Evolutionary conservation across 2,888 invertebrate genomes (phyloP), one percentile per base, ranked within the genome.

Genomic region (Nesidiocoris tenuis): DNA sequence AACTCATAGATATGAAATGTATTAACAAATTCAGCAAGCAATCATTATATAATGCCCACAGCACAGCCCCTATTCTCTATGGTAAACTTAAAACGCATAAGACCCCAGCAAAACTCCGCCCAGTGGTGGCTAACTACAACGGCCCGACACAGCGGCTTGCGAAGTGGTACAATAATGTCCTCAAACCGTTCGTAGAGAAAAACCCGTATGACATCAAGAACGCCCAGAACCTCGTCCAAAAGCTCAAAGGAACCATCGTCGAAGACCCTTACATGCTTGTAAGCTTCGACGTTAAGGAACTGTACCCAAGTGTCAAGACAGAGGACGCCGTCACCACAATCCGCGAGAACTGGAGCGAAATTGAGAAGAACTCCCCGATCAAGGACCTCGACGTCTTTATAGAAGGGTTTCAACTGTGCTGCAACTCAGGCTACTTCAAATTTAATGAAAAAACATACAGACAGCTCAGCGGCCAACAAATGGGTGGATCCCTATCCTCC

Each of bases 331-430:
- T 23, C 19, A 18, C n/a, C 5, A 23, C 22, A 18, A 24, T 24
- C 22, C 5, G 22, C 5, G 24, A 17, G 3, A n/a, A 23, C 19
- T 24, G 24, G 24, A 19, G 19, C 17, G 9, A 18, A 3, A 64
- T 64, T 5, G 5, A 12, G 19, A 5, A 5, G 3, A 64, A 64
- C 9, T 64, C 64, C n/a, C 59, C 24, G 21, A 59, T 59, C 9
- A 59, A 59, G 16, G 61, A 59, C 61, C 18, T 18, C 16, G 21
- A 57, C 17, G 12, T 54, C 64, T 61, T 59, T 16, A 64, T 63
- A 21, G 19, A 5, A 22, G 1, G 55, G 1, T 70, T 55, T 12
- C 59, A 18, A n/a, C 2, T 54, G 12, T 39, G 39, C 12, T 39
- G 39, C 12, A 12, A 39, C 12, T 7, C 39, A 7, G 39, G 39